Base-by-base conservation (phyloP, 2,888 invertebrate genomes). In the Eucera pruinosa region DNA sequence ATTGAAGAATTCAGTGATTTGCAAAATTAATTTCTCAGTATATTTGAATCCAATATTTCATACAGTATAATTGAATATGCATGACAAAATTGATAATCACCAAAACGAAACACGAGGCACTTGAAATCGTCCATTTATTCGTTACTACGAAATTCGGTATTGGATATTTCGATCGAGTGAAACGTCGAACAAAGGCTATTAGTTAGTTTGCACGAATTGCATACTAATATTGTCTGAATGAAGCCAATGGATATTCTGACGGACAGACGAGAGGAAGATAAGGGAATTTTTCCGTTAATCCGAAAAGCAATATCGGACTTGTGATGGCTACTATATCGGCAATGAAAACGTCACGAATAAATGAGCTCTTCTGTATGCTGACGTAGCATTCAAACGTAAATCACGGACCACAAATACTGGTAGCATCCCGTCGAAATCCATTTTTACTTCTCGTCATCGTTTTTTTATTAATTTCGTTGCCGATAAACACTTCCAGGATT, bases 221-320 rank as follows among this genome's bases (percentile, higher is more conserved):
- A 74, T 69, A 52, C 20, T 64, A 58, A 69, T 54, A 57, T 57
- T 36, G n/a, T 18, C 67, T 47, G 9, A 30, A 27, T 54, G 30
- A 47, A 62, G 48, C 27, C 47, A 50, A 67, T 50, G 55, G 18
- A 57, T 25, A 15, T 27, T 13, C 39, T 15, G 50, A 47, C 7
- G 33, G 9, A 39, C 9, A 18, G 15, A 30, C 20, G 20, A 39
- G 39, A 55, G 55, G 30, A 20, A 15, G 36, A 4, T 20, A 23
- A 9, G 3, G 23, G 18, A 54, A 5, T 66, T 71, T 66, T 76
- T 58, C 43, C 41, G 52, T 64, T 72, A 68, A 72, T 77, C 62
- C 62, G 36, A 43, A 61, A 68, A 27, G 57, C 57, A 71, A 76
- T 71, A 76, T 76, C 76, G 60, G 47, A 15, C 20, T 64, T 43